Base-by-base conservation (phyloP, 2,888 invertebrate genomes). In the Drosophila kambysellisi region DNA sequence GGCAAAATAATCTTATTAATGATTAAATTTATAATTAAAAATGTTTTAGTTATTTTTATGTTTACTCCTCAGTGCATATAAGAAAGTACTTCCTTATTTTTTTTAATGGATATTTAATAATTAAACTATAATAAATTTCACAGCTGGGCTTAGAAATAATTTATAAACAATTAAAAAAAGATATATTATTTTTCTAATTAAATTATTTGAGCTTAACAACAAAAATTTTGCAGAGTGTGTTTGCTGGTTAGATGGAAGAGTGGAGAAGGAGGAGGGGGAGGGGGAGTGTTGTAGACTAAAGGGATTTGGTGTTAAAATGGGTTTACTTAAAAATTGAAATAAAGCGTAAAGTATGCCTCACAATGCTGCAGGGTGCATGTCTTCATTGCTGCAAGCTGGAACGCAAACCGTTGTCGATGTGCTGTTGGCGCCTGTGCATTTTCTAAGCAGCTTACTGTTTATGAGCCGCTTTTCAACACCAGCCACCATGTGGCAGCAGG, bases 391-490 rank as follows among this genome's bases (percentile, higher is more conserved):
- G 1, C 17, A 17, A 11, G 60, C 41, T n/a, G 64, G 46, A 53
- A 17, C 30, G 43, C 37, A 62, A 68, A 64, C 74, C 62, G 62
- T 75, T 80, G 78, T 68, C 64, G 76, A 67, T 81, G 82, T 80
- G 74, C 65, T 66, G 74, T 65, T 68, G 50, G 66, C 67, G 72
- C 57, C 71, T 70, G 70, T 83, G 81, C 79, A 81, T 77, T 81
- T 79, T 70, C 79, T 88, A 87, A 87, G 86, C 88, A 76, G 86
- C 86, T 87, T 87, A 86, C 65, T 81, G 88, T 76, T 87, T 88
- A 87, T 88, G 86, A 88, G 86, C 86, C 82, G 83, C 86, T 87
- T 87, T 85, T 70, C 80, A 70, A 67, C 78, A 75, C 82, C 82
- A 71, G 54, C 63, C 52, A 66, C 57, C 57, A 70, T 35, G 62